Base-by-base conservation (phyloP, 2,888 invertebrate genomes). In the Cerceris ruficornis region DNA sequence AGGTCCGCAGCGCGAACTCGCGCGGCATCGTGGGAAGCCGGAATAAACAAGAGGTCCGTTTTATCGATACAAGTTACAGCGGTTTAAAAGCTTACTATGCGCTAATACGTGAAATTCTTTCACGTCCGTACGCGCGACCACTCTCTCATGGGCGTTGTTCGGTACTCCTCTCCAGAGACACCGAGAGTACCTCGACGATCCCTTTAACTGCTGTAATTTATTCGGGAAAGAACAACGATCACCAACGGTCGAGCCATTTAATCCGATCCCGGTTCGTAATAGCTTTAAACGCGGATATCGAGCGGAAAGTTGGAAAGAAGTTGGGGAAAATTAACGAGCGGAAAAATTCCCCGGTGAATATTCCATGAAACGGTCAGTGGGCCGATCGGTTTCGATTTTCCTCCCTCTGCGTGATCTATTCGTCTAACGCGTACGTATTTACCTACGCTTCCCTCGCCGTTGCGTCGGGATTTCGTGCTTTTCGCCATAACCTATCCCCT, bases 361-460 rank as follows among this genome's bases (percentile, higher is more conserved):
- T 15, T 57, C 55, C 60, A 42, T 50, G 60, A 46, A 49, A 8
- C 13, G 41, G 59, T 28, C 41, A 59, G 49, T 60, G 70, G 71
- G 46, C 42, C 66, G 42, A 59, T 69, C n/a, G 59, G 55, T 50
- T 71, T 73, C 67, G 61, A 75, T 78, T 69, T 54, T 59, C 71
- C 54, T 54, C 54, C 46, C 54, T 55, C 46, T 43, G 13, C 46
- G 6, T 39, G 60, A 71, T 54, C 28, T 28, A 28, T 28, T 28
- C 43, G 7, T n/a, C 61, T 65, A 75, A 69, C 28, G 43, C 55
- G 57, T 72, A 68, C 79, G 82, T 80, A 75, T 69, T 62, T 71
- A 71, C 59, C 58, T 61, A 14, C 43, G 42, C n/a, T 28, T 57
- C 59, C 14, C 39, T 9, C 42, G 41, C 6, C 39, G 2, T 17